Conservation (phyloP, 2,888 invertebrate species). For the Osedax frankpressi region DNA sequence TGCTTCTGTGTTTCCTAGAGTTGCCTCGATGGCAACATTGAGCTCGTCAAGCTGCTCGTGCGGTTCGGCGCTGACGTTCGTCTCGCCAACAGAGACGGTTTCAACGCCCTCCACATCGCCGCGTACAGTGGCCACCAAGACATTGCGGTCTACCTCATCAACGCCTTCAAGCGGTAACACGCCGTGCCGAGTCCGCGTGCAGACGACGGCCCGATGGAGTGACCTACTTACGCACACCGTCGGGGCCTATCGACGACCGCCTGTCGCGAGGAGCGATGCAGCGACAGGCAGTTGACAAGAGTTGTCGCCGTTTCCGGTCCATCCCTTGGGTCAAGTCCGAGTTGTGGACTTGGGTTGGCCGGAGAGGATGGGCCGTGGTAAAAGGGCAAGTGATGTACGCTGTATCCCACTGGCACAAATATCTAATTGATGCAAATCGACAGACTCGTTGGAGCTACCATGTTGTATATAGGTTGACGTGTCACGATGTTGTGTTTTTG, state of each 20-base stretch:
- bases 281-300: background rate
- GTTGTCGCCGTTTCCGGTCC: background rate
- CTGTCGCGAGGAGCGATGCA: background rate
- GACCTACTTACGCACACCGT: background rate
- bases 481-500: background rate
- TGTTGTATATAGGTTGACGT: background rate
- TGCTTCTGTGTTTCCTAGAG: slow-evolving; percentile 23
- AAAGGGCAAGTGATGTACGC: background rate
- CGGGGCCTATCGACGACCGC: background rate
- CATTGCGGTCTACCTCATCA: slow-evolving; percentile 26
- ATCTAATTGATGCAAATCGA: background rate
- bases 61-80: slow-evolving; percentile 46
- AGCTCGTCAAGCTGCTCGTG: slow-evolving; percentile 46
- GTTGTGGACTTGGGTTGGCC: background rate
- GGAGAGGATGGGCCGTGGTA: background rate
- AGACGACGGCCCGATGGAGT: background rate
- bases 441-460: slow-evolving; percentile 1
- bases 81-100: slow-evolving; percentile 46
- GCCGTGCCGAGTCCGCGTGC: background rate
- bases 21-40: slow-evolving; percentile 45
- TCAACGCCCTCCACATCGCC: slow-evolving; percentile 45
- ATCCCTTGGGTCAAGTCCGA: background rate
- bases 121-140: slow-evolving; percentile 42
- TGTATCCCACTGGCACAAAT: slow-evolving; percentile 5
- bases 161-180: slow-evolving; percentile 14